phyloP scores from a whole-genome alignment of 2,888 invertebrate species.

The Microctonus brassicae region DNA sequence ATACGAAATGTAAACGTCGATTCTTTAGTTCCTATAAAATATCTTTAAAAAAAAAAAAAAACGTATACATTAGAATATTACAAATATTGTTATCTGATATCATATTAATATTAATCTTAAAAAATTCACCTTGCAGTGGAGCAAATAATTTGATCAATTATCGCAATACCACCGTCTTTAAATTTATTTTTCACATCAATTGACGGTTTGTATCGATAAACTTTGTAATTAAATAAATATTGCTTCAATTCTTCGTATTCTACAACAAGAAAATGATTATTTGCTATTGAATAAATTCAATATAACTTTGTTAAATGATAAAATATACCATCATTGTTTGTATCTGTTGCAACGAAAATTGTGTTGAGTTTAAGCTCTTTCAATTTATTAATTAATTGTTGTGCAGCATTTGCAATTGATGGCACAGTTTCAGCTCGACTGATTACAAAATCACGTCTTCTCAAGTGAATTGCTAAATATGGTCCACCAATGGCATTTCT shows the following conservation, averaged over 20 bases:
- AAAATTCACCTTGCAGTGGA: constrained; percentile 79
- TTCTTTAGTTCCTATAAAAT: constrained; percentile 92
- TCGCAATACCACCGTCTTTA: constrained; percentile 89
- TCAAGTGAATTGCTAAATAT: constrained; percentile 88
- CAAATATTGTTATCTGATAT: neutral
- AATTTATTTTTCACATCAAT: constrained; percentile 71
- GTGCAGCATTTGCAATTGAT: constrained; percentile 80
- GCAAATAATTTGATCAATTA: constrained; percentile 96
- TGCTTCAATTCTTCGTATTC: constrained; percentile 72
- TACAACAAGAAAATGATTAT: constrained; percentile 50
- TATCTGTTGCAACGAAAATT: constrained; percentile 91
- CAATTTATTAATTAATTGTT: constrained; percentile 78
- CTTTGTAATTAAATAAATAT: constrained; percentile 68
- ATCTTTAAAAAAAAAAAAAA: constrained; percentile 66
- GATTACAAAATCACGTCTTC: constrained; percentile 88
- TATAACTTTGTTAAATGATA: constrained; percentile 53
- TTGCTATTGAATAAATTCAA: constrained; percentile 18
- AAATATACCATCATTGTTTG: constrained; percentile 72
- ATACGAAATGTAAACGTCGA: constrained; percentile 98
- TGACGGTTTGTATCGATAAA: constrained; percentile 70
- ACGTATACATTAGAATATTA: neutral
- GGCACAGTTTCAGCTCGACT: constrained; percentile 84
- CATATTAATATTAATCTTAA: neutral
- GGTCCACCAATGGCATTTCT: constrained; percentile 76
- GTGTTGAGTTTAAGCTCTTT: constrained; percentile 73